phyloP scores from a whole-genome alignment of 2,888 invertebrate genomes.

The Drosophila cracens region DNA sequence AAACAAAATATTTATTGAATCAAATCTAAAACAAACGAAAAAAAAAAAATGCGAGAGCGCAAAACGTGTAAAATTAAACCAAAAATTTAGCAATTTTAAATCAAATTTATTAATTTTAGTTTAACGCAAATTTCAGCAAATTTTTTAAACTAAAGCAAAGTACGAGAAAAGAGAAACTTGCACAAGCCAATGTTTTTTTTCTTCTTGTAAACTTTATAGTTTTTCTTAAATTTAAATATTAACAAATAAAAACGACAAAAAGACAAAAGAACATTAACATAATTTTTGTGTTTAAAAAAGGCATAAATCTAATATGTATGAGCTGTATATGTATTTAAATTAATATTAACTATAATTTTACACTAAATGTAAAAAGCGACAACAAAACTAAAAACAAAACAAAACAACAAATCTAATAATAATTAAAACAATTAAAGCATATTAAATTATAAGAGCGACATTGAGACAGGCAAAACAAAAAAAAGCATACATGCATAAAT shows the following conservation, averaged over 20 bases:
- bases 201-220: slow-evolving; percentile 26
- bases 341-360: slow-evolving; percentile 76
- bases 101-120: slow-evolving; percentile 77
- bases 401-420: slow-evolving; percentile 32
- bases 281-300: slow-evolving; percentile 79
- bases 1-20: slow-evolving; percentile 51
- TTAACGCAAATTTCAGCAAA: slow-evolving; percentile 52
- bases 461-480: slow-evolving; percentile 44
- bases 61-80: slow-evolving; percentile 76
- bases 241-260: slow-evolving; percentile 65
- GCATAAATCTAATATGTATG: slow-evolving; percentile 76
- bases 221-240: slow-evolving; percentile 54
- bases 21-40: slow-evolving; percentile 35
- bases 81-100: slow-evolving; percentile 81
- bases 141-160: slow-evolving; percentile 16
- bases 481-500: slow-evolving; percentile 27
- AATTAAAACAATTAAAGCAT: slow-evolving; percentile 48
- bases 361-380: slow-evolving; percentile 75
- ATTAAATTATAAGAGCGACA: slow-evolving; percentile 50
- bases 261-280: slow-evolving; percentile 72
- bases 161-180: slow-evolving; percentile 59
- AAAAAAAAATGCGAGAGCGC: slow-evolving; percentile 55
- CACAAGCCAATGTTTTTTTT: slow-evolving; percentile 77
- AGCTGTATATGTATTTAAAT: slow-evolving; percentile 79
- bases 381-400: slow-evolving; percentile 44